phyloP scores from a whole-genome alignment of 2,113 vertebrate species.

The Rhegmatorhina hoffmannsi region DNA sequence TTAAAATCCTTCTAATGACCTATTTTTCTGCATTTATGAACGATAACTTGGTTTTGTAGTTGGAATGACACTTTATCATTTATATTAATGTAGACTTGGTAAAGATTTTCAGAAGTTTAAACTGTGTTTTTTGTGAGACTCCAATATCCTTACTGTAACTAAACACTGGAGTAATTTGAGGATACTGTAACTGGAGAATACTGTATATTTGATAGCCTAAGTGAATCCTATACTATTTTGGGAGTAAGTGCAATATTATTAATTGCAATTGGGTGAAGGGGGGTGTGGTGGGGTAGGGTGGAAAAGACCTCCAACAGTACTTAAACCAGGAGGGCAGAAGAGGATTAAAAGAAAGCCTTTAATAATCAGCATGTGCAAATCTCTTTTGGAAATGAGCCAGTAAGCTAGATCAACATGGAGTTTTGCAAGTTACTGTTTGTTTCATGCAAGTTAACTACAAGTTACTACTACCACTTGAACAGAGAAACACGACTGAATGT shows the following conservation, averaged over 20 bases:
- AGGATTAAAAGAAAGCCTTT: background rate
- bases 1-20: background rate
- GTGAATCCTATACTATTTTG: background rate
- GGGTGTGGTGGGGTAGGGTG: too few relatives aligned
- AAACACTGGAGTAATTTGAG: background rate
- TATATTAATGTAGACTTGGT: background rate
- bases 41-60: background rate
- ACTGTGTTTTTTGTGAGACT: background rate
- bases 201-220: background rate
- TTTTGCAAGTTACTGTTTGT: background rate
- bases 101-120: background rate
- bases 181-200: background rate
- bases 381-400: background rate
- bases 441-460: background rate
- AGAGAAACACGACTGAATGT: background rate
- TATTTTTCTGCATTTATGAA: background rate
- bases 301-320: background rate
- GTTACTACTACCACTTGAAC: background rate
- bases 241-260: background rate
- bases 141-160: background rate
- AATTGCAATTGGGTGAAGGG: accelerated
- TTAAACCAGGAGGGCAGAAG: background rate
- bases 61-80: background rate
- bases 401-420: background rate
- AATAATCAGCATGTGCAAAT: background rate